A percentile compares a stretch with the other conserved stretches of the same genome.
phyloP scores from a whole-genome alignment of 64 coral and sea anemone genomes.

The Acropora tenuis region DNA sequence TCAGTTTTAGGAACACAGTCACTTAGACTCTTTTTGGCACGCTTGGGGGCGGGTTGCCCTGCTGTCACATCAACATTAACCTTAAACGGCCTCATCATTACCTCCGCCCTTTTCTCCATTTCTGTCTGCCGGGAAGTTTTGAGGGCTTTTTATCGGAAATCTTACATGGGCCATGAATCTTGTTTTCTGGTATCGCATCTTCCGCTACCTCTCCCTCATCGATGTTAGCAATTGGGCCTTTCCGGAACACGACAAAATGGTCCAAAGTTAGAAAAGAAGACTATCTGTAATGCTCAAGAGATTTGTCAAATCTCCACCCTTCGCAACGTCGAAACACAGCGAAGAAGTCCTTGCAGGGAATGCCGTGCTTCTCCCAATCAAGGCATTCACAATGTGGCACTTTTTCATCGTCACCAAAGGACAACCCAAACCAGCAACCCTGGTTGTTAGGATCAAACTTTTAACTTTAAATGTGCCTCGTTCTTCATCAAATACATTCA shows the following conservation, averaged over 20 bases:
- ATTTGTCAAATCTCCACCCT: not conserved
- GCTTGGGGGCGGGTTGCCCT: constrained; percentile 10
- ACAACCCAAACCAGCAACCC: not conserved
- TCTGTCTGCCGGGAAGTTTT: no score
- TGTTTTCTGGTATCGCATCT: no score
- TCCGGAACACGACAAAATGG: no score
- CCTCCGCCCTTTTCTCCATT: no score
- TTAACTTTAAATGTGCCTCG: constrained; percentile 12
- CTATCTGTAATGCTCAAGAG: no score
- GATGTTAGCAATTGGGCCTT: no score
- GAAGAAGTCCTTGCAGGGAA: constrained; percentile 14
- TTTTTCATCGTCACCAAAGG: not conserved
- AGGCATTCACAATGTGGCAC: constrained; percentile 1
- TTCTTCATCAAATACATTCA: not conserved
- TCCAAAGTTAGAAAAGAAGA: no score
- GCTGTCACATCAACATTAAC: not conserved
- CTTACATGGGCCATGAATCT: no score
- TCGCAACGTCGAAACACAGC: not conserved
- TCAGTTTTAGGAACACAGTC: not conserved
- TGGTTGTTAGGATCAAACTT: not conserved
- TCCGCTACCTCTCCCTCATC: no score
- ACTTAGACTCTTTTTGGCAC: not conserved
- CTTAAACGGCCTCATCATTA: no score
- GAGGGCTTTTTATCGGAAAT: no score
- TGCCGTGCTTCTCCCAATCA: constrained; percentile 10